Evolutionary conservation across 2,797 vertebrate species (phyloP).

Genomic region (Acanthornis magna): DNA sequence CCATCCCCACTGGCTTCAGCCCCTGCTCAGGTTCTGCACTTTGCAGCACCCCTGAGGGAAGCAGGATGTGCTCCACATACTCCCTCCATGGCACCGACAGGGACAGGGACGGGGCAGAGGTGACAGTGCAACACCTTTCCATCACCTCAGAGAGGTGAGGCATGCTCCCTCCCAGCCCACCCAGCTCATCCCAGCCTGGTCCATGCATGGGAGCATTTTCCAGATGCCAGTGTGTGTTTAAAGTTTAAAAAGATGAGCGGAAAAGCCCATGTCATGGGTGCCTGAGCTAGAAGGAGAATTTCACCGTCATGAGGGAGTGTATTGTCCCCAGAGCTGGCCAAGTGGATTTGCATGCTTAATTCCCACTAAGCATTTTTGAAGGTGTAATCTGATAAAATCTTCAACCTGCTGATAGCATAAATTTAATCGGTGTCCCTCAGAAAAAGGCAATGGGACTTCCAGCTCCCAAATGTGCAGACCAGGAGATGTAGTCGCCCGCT

Average conservation of each 20-base stretch:
- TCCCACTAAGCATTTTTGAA: not conserved
- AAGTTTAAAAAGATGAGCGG: conserved; percentile 28
- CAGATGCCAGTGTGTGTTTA: conserved; percentile 28
- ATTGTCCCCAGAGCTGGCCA: not conserved
- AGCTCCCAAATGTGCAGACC: not conserved
- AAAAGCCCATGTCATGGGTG: conserved; percentile 44
- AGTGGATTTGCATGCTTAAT: conserved; percentile 51
- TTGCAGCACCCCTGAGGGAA: not conserved
- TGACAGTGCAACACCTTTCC: not conserved
- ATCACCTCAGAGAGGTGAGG: not conserved
- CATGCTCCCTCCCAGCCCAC: not conserved
- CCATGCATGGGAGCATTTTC: not conserved
- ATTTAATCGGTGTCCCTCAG: not conserved
- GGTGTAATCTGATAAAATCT: conserved; percentile 7
- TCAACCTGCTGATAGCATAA: not conserved
- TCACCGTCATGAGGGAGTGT: not conserved
- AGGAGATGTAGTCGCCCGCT: accelerated
- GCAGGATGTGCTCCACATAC: not conserved
- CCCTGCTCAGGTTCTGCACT: not conserved
- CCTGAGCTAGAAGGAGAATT: conserved; percentile 9
- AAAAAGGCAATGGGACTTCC: not conserved
- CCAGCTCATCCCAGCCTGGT: not conserved
- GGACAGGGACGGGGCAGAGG: not conserved
- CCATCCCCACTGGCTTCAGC: not conserved
- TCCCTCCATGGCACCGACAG: accelerated